Evolutionary conservation across 2,113 vertebrate genomes (phyloP), one percentile per base, ranked within the genome.

Genomic region (Pristiophorus japonicus): DNA sequence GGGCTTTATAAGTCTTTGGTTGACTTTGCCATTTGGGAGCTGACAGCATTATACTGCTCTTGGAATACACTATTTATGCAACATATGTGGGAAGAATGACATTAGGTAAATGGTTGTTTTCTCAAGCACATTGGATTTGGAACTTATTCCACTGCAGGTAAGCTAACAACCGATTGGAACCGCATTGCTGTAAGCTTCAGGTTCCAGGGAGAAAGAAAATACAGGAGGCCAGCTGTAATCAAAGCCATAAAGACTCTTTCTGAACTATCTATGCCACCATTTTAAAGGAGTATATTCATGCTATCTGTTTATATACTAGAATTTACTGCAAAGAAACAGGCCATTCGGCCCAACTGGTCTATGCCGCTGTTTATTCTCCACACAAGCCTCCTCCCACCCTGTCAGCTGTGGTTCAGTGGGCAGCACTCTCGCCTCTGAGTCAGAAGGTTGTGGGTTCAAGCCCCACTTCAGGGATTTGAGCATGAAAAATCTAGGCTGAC

Each of bases 31-130:
- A 51, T 24, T 94, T 47, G 93, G 45, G 45, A 70, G 42, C 51
- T 47, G 16, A 45, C 38, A 30, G 42, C 42, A 47, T 4, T 27
- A 16, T 20, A 4, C 70, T 70, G 38, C 65, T 94, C 63, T 47
- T 94, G 42, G 66, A 94, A 47, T 94, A 70, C 70, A 51, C 38
- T 94, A 70, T 70, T 94, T 51, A 94, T 70, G 65, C 24, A 73
- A 73, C 45, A 94, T 94, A 45, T 94, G 93, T 94, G 45, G 45
- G 27, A 94, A 70, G 10, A 94, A 24, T 45, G 63, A 38, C n/a
- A 94, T 45, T 27, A 51, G 93, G 65, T 94, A 73, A 70, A 73
- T 51, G 12, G 42, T 45, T 94, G 93, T 47, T 94, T 70, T 45
- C 66, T 94, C 65, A 70, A 70, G 93, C 93, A 73, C 34, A 24